Evolutionary conservation across 2,797 vertebrate species (phyloP).

Genomic region (Neoniphon sammara): DNA sequence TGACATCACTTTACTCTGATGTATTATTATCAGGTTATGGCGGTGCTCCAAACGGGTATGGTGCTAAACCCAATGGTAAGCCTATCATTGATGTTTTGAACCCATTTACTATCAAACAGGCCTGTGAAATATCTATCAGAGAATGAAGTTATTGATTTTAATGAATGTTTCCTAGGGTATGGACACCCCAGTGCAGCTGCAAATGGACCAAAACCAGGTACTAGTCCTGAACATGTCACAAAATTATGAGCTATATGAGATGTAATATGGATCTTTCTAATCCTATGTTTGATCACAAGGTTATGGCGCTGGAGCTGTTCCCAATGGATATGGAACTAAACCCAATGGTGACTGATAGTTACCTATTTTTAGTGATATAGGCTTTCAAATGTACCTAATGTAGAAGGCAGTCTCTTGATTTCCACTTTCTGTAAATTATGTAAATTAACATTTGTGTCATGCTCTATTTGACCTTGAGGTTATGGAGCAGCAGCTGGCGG

Average conservation of each 20-base stretch:
- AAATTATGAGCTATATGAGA: background rate
- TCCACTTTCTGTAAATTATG: background rate
- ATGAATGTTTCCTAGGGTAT: conserved; percentile 61
- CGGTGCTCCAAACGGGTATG: conserved; percentile 56
- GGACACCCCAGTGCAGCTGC: conserved; percentile 51
- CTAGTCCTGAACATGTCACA: background rate
- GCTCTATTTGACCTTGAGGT: conserved; percentile 45
- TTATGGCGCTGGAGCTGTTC: conserved; percentile 54
- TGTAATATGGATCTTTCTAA: background rate
- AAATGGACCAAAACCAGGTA: conserved; percentile 69
- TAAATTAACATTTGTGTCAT: conserved; percentile 1
- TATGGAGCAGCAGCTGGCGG: conserved; percentile 49
- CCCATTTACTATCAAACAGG: background rate
- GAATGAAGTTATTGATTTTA: background rate
- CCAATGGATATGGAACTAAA: conserved; percentile 54
- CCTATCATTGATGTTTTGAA: background rate
- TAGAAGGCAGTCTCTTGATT: background rate
- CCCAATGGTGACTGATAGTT: conserved; percentile 40
- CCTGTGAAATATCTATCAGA: background rate
- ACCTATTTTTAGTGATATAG: background rate
- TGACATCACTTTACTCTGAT: background rate
- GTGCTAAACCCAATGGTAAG: conserved; percentile 60
- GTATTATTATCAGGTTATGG: conserved; percentile 56
- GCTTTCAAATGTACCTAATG: background rate
- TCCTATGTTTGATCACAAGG: conserved; percentile 37